phyloP scores from a whole-genome alignment of 30 jellyfish, hydroid and myxozoan species.

The Nemopilema nomurai region DNA sequence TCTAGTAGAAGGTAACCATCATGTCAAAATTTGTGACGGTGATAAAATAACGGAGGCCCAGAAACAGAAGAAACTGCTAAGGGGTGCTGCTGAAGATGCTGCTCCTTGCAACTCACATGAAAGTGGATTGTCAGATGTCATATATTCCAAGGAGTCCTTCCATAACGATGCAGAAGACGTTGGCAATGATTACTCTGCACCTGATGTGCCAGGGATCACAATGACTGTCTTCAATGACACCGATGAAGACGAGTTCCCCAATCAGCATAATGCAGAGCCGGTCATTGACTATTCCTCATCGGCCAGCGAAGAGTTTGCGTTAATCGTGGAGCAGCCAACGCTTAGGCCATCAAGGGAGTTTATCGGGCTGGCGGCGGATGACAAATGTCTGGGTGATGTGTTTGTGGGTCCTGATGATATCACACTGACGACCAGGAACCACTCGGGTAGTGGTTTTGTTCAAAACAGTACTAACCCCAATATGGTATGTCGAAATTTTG shows the following conservation, averaged over 20 bases:
- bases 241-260: conserved; percentile 10
- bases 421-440: background rate
- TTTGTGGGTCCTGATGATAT: background rate
- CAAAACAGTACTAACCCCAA: conserved; percentile 2
- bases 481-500: background rate
- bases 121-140: background rate
- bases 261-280: conserved; percentile 6
- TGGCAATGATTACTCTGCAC: background rate
- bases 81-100: background rate
- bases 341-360: conserved; percentile 17
- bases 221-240: conserved; percentile 33
- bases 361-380: background rate
- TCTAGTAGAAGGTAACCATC: too few species aligned
- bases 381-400: background rate
- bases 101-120: background rate
- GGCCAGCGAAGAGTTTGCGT: conserved; percentile 34
- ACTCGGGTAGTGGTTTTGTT: background rate
- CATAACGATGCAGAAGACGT: background rate
- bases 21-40: background rate
- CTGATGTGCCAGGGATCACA: conserved; percentile 10
- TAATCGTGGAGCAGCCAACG: background rate
- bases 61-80: background rate
- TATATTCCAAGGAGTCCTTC: background rate
- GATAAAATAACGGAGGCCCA: background rate
- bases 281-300: background rate